phyloP scores from a whole-genome alignment of 2,888 invertebrate species.

The Erannis defoliaria region DNA sequence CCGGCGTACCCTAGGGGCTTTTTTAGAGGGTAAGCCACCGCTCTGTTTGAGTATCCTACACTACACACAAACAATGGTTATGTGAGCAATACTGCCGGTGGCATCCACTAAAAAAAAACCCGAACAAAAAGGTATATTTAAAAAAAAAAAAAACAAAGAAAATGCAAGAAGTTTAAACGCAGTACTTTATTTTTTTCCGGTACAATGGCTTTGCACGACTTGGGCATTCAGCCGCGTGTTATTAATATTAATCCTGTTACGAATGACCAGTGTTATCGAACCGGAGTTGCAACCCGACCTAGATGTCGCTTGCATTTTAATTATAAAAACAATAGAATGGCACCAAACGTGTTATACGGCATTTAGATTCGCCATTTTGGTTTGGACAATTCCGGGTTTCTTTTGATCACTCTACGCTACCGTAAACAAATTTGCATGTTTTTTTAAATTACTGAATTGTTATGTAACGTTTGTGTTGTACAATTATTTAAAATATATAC shows the following conservation, averaged over 20 bases:
- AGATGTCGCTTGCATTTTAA: constrained; percentile 21
- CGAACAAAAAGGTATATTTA: too few relatives aligned
- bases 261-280: constrained; percentile 18
- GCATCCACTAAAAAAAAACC: too few relatives aligned
- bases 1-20: too few relatives aligned
- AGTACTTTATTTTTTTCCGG: background rate
- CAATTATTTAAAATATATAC: too few relatives aligned
- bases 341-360: constrained; percentile 1
- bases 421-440: background rate
- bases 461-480: too few relatives aligned
- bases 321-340: constrained; percentile 18
- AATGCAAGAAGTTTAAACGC: background rate
- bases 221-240: constrained; percentile 3
- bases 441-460: too few relatives aligned
- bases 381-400: constrained; percentile 11
- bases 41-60: too few relatives aligned
- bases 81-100: too few relatives aligned
- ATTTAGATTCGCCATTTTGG: constrained; percentile 4
- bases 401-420: background rate
- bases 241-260: constrained; percentile 12
- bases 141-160: background rate
- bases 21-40: too few relatives aligned
- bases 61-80: too few relatives aligned
- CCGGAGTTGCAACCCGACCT: constrained; percentile 6
- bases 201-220: background rate